Evolutionary conservation across 1,140 invertebrate genomes (phyloP).

Genomic region (Diuraphis noxia): DNA sequence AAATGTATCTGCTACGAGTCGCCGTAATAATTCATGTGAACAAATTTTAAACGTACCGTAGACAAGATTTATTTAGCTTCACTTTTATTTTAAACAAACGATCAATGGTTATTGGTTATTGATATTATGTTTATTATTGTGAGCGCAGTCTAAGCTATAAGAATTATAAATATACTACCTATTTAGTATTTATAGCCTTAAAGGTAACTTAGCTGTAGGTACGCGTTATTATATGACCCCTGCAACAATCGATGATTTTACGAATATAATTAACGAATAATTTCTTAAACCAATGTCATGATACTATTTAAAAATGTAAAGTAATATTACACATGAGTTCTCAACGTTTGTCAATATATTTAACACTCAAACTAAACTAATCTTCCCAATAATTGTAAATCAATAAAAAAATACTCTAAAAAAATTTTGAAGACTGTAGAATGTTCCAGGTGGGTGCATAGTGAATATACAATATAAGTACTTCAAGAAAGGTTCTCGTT

Average conservation of each 20-base stretch:
- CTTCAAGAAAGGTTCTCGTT: neutral
- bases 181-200: neutral
- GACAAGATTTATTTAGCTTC: neutral
- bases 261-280: conserved; percentile 18
- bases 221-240: neutral
- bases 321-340: neutral
- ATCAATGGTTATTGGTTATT: neutral
- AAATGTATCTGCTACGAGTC: neutral
- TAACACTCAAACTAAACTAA: neutral
- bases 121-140: neutral
- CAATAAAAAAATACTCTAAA: neutral
- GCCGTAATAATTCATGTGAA: neutral
- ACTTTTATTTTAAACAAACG: neutral
- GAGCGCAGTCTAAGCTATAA: neutral
- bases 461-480: no score
- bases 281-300: conserved; percentile 5
- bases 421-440: neutral
- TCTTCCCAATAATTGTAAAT: neutral
- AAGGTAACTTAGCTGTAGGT: no score
- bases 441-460: no score
- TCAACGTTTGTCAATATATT: neutral
- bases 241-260: neutral
- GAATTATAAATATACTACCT: neutral
- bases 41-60: neutral
- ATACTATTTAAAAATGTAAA: conserved; percentile 35